These are phyloP conservation scores for Eledone cirrhosa DNA, from an alignment of 2,888 invertebrate genomes.

Conservation along the genomic window DNA sequence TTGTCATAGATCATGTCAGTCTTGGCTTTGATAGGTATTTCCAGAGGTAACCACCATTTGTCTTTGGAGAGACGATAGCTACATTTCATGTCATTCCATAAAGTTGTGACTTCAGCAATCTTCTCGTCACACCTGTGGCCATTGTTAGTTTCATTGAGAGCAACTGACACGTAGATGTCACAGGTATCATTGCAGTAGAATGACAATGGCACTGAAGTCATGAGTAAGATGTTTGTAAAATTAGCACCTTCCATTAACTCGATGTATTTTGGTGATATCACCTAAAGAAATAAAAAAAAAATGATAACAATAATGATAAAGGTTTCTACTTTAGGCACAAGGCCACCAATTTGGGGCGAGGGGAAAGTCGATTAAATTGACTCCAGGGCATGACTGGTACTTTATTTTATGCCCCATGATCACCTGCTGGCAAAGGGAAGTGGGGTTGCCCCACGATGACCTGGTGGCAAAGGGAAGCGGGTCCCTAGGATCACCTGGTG, in stretches of 20 bases:
- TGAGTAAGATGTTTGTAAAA: conserved; percentile 32
- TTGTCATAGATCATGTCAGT: conserved; percentile 41
- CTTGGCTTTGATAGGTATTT: conserved; percentile 41
- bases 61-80: conserved; percentile 35
- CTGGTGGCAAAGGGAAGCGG: too few relatives aligned
- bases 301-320: background rate
- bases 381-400: too few relatives aligned
- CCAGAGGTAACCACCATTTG: conserved; percentile 40
- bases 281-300: background rate
- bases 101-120: conserved; percentile 35
- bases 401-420: too few relatives aligned
- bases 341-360: too few relatives aligned
- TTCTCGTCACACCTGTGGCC: conserved; percentile 36
- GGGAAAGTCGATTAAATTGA: too few relatives aligned
- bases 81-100: conserved; percentile 36
- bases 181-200: conserved; percentile 40
- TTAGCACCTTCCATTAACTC: conserved; percentile 38
- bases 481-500: background rate
- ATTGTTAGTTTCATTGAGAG: conserved; percentile 28
- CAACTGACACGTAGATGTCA: conserved; percentile 30
- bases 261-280: conserved; percentile 9
- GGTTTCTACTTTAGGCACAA: too few relatives aligned
- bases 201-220: conserved; percentile 39
- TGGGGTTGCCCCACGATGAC: background rate
- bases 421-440: too few relatives aligned